Base-by-base conservation (phyloP, 2,113 vertebrate species). In the Cottus gobio region DNA sequence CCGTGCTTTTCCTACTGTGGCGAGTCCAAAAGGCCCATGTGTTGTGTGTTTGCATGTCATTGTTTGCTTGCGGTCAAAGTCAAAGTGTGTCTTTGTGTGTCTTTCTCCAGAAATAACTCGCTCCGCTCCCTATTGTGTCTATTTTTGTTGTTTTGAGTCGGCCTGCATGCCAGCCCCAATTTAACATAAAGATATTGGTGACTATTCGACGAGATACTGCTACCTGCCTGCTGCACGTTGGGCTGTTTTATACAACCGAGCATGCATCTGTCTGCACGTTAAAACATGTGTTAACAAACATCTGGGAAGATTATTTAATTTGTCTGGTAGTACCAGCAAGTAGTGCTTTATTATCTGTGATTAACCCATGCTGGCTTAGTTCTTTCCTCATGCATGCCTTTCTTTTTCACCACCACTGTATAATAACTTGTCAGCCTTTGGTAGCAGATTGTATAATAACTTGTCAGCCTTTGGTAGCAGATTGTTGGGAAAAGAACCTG, bases 81-180 rank as follows among this genome's bases (percentile, higher is more conserved):
- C 67, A 50, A 60, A 58, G 65, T 71, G 58, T 12, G 34, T 39
- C 37, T 11, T n/a, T n/a, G n/a, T n/a, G n/a, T n/a, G 13, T 72
- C 67, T 28, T 44, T 16, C 46, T 69, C 18, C 42, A 37, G 31
- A 81, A 87, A 70, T 75, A 74, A 42, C 70, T 30, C 3, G 1
- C 13, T 13, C 8, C 16, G 65, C 11, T 60, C 16, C 70, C 10
- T 58, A 42, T 60, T 78, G 50, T 12, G 37, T 63, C 34, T 68
- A 26, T 16, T 75, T 54, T 20, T 66, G 36, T 74, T 7, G 12
- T 62, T 6, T 67, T 63, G 15, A 52, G 46, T 64, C 28, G 3
- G 6, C 13, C 48, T 54, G 58, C 68, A 20, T 48, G 56, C 66
- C 6, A 26, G 34, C 26, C 30, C 4, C 15, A 62, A 6, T 50